A percentile compares a stretch with the other conserved stretches of the same genome.
Evolutionary conservation across 2,797 vertebrate genomes (phyloP).

Genomic region (Catharus ustulatus): DNA sequence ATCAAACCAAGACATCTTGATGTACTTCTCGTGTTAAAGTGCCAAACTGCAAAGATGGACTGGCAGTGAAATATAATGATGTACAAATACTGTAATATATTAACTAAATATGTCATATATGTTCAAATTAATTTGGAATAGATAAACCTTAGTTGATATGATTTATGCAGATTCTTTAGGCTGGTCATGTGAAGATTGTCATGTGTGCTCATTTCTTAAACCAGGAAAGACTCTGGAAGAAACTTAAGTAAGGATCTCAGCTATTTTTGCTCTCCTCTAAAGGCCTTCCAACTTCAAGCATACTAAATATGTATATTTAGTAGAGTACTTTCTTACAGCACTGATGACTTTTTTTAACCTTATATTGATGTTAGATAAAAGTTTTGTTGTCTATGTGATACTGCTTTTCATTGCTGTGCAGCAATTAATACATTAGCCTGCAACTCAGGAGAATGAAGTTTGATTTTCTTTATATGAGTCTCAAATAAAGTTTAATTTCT

Average conservation of each 20-base stretch:
- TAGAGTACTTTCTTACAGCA: neutral
- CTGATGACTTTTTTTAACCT: neutral
- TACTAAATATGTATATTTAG: neutral
- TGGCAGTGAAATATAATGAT: neutral
- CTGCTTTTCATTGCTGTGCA: neutral
- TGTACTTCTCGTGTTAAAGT: neutral
- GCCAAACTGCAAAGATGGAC: neutral
- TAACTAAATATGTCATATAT: neutral
- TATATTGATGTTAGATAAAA: neutral
- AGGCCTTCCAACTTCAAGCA: neutral
- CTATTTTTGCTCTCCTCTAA: neutral
- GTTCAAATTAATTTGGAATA: neutral
- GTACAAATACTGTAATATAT: neutral
- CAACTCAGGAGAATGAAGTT: neutral
- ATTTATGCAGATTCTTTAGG: neutral
- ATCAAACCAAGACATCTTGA: neutral
- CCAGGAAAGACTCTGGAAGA: neutral
- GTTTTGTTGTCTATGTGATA: neutral
- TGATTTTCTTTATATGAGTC: neutral
- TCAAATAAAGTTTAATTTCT: too few relatives aligned
- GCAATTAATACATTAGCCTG: neutral
- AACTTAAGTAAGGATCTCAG: neutral
- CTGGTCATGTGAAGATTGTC: neutral
- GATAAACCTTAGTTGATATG: neutral
- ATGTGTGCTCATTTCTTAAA: neutral